Evolutionary conservation across 2,888 invertebrate genomes (phyloP), one percentile per base, ranked within the genome.

Genomic region (Parnassius smintheus): DNA sequence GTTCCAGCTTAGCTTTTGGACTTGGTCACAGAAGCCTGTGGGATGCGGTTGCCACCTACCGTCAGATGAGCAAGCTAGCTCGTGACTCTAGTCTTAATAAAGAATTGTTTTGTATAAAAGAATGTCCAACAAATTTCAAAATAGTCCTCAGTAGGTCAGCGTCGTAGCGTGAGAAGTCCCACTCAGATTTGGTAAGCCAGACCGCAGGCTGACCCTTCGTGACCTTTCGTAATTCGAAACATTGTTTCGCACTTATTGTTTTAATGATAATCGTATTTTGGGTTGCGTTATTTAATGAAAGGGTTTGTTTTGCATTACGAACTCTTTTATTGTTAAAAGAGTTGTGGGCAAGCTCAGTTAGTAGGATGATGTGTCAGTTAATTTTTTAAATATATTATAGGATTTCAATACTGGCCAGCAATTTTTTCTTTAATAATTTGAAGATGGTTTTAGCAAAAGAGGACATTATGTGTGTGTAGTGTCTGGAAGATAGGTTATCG

Each of bases 211-310:
- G 50, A 61, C 61, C 61, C 50, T 48, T 50, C 25, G 9, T 44
- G 42, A 10, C 12, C 18, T 62, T 62, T 52, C 55, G 45, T 62
- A 62, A 62, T 13, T 45, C 10, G 22, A 8, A 13, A 54, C 54
- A 62, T 58, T 62, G 58, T 58, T 62, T 57, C 25, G 35, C 46
- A 62, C 53, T 25, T 49, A 49, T 49, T 52, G 48, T 58, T 49
- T 62, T 9, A 35, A 48, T 53, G n/a, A 25, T 53, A 25, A 48
- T 53, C 49, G n/a, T 42, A 11, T 46, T 18, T 54, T 57, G 53
- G 50, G 22, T 55, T 54, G 48, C 50, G 11, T 55, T 49, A 42
- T 44, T 49, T 60, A 44, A 60, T 42, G 42, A 54, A 53, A 53
- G 13, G 49, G 8, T 35, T 51, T 45, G 9, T 25, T 51, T 52